These are phyloP conservation scores for Phalacrocorax brasilianus DNA, from an alignment of 2,113 vertebrate species.

Conservation along the genomic window DNA sequence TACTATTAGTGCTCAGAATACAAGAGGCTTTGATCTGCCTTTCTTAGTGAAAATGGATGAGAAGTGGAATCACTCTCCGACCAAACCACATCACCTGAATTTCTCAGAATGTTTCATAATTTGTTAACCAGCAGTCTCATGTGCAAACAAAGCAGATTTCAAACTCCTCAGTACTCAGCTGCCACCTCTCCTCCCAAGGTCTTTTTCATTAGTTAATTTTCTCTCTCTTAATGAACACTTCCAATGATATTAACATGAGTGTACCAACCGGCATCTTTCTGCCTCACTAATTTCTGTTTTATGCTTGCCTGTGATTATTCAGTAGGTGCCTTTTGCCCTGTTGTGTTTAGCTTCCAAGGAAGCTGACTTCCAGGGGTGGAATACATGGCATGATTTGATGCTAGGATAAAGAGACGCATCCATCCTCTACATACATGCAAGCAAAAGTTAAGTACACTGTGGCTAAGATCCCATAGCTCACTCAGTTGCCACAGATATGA, in stretches of 20 bases:
- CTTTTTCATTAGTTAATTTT: slow-evolving; percentile 43
- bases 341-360: not conserved
- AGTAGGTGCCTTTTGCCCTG: not conserved
- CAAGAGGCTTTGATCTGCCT: not conserved
- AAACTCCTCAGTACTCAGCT: not conserved
- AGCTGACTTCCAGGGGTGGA: not conserved
- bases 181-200: slow-evolving; percentile 16
- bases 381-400: not conserved
- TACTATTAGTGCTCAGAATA: not conserved
- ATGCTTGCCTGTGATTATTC: not conserved
- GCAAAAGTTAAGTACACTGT: not conserved
- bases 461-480: not conserved
- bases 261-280: not conserved
- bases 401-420: not conserved
- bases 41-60: not conserved
- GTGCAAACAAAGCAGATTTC: slow-evolving; percentile 35
- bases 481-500: not conserved
- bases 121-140: slow-evolving; percentile 20
- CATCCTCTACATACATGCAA: not conserved
- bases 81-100: not conserved
- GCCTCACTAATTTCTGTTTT: not conserved
- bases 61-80: not conserved
- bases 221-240: slow-evolving; percentile 8
- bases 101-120: slow-evolving; percentile 6
- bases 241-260: not conserved